Evolutionary conservation across 1,140 invertebrate species (phyloP).

Genomic region (Conus betulinus): DNA sequence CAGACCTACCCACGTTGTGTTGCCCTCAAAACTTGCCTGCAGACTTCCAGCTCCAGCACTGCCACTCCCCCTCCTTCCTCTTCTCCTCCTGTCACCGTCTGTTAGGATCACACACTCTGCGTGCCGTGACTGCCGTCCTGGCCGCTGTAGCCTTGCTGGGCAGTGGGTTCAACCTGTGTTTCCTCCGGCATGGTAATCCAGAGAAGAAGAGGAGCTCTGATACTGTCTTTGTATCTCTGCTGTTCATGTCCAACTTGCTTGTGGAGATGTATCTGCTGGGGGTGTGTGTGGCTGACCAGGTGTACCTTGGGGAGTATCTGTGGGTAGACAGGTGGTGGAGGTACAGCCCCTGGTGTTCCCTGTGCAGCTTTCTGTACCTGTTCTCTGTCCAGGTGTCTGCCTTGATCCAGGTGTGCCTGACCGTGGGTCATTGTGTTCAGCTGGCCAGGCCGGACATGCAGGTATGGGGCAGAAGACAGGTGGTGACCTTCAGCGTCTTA

Average conservation of each 20-base stretch:
- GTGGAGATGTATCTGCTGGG: neutral
- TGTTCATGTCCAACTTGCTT: neutral
- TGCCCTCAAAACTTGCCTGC: neutral
- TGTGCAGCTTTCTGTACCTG: slow-evolving; percentile 9
- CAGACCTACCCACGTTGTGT: neutral
- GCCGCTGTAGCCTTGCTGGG: slow-evolving; percentile 3
- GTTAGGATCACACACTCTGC: neutral
- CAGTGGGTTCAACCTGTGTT: neutral
- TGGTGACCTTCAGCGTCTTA: neutral
- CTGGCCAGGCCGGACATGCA: neutral
- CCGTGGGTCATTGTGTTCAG: neutral
- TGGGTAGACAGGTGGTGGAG: neutral
- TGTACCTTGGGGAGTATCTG: neutral
- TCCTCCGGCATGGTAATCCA: neutral
- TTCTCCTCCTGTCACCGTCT: neutral
- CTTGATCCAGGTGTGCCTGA: neutral
- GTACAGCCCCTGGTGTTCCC: neutral
- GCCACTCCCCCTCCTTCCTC: neutral
- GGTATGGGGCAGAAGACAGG: neutral
- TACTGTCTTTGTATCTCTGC: neutral
- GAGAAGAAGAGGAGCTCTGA: neutral
- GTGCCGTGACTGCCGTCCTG: neutral
- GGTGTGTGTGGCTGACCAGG: neutral
- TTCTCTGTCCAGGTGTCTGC: slow-evolving; percentile 3
- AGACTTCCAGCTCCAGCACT: neutral